These are phyloP conservation scores for Eupsilia transversa DNA, from an alignment of 2,888 invertebrate genomes.

Conservation along the genomic window DNA sequence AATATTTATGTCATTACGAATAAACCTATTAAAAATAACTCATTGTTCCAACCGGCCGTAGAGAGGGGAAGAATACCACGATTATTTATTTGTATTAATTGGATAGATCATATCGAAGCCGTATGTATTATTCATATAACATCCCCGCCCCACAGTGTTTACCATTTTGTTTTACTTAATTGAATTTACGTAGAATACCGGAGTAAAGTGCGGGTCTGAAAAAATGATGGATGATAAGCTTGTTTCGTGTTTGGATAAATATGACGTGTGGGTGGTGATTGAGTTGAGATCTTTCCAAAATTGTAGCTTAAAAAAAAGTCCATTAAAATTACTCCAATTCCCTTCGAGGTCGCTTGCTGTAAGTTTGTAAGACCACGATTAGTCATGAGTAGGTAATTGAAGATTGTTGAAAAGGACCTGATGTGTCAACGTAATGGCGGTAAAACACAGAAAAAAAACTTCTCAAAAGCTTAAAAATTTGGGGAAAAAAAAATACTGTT, in stretches of 20 bases:
- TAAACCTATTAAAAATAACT: slow-evolving; percentile 28
- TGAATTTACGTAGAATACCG: slow-evolving; percentile 50
- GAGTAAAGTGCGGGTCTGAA: slow-evolving; percentile 9
- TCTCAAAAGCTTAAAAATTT: background rate
- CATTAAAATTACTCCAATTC: background rate
- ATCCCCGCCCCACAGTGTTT: slow-evolving; percentile 45
- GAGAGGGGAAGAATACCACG: slow-evolving; percentile 72
- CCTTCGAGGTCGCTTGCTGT: background rate
- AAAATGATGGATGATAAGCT: slow-evolving; percentile 27
- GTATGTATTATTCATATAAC: slow-evolving; percentile 62
- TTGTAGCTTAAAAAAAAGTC: background rate
- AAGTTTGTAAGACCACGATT: background rate
- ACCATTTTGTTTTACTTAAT: slow-evolving; percentile 59
- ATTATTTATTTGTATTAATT: slow-evolving; percentile 75
- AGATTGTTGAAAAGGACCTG: background rate
- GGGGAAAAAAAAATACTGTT: background rate
- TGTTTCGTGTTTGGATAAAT: background rate
- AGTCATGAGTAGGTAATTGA: background rate
- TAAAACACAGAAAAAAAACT: background rate
- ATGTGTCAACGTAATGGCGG: too few species aligned
- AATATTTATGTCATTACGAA: slow-evolving; percentile 32
- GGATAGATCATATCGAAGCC: slow-evolving; percentile 64
- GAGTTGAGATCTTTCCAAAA: background rate
- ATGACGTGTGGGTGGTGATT: background rate
- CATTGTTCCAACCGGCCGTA: slow-evolving; percentile 45